These are phyloP conservation scores for Micropterix aruncella DNA, from an alignment of 2,888 invertebrate genomes.

Conservation along the genomic window DNA sequence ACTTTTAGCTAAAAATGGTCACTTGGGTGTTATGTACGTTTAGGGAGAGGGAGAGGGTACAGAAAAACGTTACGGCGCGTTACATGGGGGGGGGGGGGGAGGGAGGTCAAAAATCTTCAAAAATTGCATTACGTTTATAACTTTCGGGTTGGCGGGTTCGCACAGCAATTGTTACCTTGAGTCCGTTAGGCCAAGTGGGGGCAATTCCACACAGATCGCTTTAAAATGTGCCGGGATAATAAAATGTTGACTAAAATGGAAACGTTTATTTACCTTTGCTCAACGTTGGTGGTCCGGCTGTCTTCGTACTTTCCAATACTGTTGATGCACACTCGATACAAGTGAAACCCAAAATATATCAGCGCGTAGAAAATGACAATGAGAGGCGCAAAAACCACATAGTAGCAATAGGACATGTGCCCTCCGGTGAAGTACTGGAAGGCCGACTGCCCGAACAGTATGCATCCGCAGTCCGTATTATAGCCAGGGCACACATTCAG, in stretches of 20 bases:
- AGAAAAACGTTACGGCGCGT: no score
- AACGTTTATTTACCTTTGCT: constrained; percentile 29
- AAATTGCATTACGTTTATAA: no score
- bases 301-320: constrained; percentile 38
- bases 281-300: constrained; percentile 29
- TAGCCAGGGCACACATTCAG: constrained; percentile 47
- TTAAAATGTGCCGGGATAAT: not conserved
- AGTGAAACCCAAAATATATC: constrained; percentile 33
- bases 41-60: no score
- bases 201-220: not conserved
- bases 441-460: constrained; percentile 47
- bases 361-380: constrained; percentile 38
- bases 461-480: constrained; percentile 54
- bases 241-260: not conserved
- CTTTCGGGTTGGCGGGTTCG: not conserved
- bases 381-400: constrained; percentile 51
- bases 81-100: no score
- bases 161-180: not conserved
- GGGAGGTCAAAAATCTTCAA: no score
- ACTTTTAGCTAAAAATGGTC: not conserved
- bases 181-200: not conserved
- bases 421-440: constrained; percentile 50
- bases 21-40: not conserved
- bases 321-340: constrained; percentile 51
- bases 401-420: constrained; percentile 47